Evolutionary conservation across 2,797 vertebrate genomes (phyloP).

Genomic region (Pantherophis alleghaniensis): DNA sequence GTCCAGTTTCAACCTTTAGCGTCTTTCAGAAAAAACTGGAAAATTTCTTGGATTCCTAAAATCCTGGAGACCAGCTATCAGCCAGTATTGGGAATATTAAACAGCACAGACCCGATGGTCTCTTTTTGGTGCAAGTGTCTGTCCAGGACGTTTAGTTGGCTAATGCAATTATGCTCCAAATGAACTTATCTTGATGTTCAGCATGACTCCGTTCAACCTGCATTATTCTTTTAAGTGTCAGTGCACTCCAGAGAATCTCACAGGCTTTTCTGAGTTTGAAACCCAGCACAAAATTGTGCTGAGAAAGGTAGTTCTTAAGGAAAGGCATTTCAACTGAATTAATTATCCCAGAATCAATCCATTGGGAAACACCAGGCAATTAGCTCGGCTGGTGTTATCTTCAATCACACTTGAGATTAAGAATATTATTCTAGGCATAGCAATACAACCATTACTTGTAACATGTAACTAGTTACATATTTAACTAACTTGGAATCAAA

Average conservation of each 20-base stretch:
- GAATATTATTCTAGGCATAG: constrained; percentile 40
- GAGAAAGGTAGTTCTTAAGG: constrained; percentile 47
- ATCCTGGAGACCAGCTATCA: neutral
- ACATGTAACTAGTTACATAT: constrained; percentile 29
- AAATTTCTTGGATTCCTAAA: neutral
- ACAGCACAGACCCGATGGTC: neutral
- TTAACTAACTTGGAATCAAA: constrained; percentile 33
- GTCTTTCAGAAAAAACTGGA: neutral
- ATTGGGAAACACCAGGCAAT: constrained; percentile 56
- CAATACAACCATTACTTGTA: constrained; percentile 31
- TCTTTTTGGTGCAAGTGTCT: neutral
- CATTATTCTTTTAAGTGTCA: constrained; percentile 19
- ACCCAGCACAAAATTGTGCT: constrained; percentile 57
- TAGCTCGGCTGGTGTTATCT: constrained; percentile 56
- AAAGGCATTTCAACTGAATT: constrained; percentile 56
- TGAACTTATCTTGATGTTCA: neutral
- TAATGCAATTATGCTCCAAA: neutral
- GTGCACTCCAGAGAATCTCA: constrained; percentile 36
- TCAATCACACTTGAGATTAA: constrained; percentile 46
- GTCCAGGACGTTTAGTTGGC: neutral
- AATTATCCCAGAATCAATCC: constrained; percentile 56
- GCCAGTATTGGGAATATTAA: neutral
- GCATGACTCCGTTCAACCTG: neutral
- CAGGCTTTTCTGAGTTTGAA: constrained; percentile 53
- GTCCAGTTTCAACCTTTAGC: neutral